Percentiles rank a stretch among this genome's conserved stretches.
Evolutionary conservation across 2,888 invertebrate species (phyloP).

Genomic region (Phragmatobia fuliginosa): DNA sequence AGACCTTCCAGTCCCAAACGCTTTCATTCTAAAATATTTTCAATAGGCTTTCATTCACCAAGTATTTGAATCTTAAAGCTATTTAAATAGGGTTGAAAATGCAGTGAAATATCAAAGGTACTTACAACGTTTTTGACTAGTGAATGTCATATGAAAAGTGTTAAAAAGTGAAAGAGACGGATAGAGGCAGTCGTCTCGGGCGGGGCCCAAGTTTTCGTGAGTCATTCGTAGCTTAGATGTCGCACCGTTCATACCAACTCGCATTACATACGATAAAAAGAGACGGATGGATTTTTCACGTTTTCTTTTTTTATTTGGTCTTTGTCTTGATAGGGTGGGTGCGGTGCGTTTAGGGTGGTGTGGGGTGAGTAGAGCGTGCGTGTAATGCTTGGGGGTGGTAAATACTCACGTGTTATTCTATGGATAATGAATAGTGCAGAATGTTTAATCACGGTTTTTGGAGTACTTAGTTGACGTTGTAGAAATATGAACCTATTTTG

Average conservation of each 20-base stretch:
- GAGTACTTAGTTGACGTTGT: constrained; percentile 75
- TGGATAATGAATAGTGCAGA: constrained; percentile 84
- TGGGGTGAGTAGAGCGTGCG: constrained; percentile 71
- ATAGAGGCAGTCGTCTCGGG: constrained; percentile 85
- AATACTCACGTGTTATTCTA: constrained; percentile 51
- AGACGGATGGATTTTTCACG: constrained; percentile 82
- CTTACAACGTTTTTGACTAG: constrained; percentile 52
- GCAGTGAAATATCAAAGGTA: not conserved
- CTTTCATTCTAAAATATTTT: constrained; percentile 86
- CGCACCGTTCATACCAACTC: constrained; percentile 70
- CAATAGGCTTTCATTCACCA: constrained; percentile 52
- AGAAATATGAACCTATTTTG: constrained; percentile 69
- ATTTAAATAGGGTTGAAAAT: constrained; percentile 42
- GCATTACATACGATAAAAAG: constrained; percentile 60
- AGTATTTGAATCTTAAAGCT: constrained; percentile 31
- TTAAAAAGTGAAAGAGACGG: constrained; percentile 86
- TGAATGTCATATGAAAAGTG: constrained; percentile 78
- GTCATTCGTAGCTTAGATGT: constrained; percentile 84
- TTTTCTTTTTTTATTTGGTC: constrained; percentile 86
- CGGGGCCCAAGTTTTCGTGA: constrained; percentile 86
- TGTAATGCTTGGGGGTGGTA: constrained; percentile 81
- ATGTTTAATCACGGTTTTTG: constrained; percentile 84
- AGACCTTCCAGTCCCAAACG: constrained; percentile 82
- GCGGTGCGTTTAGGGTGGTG: constrained; percentile 76
- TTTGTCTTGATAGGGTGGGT: constrained; percentile 84